These are phyloP conservation scores for Enteromius afrohamiltoni DNA, from an alignment of 2,797 vertebrate genomes.

Conservation along the genomic window DNA sequence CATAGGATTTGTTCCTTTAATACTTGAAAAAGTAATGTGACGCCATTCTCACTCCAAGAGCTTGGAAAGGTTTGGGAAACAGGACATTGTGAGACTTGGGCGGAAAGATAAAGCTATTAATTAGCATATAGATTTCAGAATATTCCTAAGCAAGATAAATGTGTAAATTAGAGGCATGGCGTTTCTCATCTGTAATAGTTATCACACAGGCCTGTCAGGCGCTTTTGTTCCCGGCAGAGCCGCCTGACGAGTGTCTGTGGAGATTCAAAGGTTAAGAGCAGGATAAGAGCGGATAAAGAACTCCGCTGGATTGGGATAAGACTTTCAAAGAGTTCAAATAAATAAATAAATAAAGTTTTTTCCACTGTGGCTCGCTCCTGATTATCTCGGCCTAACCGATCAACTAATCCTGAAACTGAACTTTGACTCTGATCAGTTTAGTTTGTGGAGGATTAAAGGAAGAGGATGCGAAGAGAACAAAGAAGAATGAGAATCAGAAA, in stretches of 20 bases:
- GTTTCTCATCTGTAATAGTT: constrained; percentile 2
- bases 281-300: constrained; percentile 48
- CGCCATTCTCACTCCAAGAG: not conserved
- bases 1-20: not conserved
- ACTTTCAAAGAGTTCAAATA: constrained; percentile 31
- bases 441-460: constrained; percentile 26
- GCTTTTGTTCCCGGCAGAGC: constrained; percentile 31
- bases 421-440: constrained; percentile 27
- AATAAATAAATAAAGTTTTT: not conserved
- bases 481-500: not conserved
- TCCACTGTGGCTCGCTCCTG: not conserved
- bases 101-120: constrained; percentile 34
- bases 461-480: constrained; percentile 16
- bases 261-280: constrained; percentile 47
- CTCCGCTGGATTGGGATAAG: constrained; percentile 31
- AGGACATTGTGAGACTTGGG: constrained; percentile 16
- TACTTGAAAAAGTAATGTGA: not conserved
- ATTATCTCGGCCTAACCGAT: constrained; percentile 30
- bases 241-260: not conserved
- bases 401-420: constrained; percentile 33
- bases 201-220: constrained; percentile 12
- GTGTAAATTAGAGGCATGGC: constrained; percentile 45
- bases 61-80: not conserved
- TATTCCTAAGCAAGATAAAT: constrained; percentile 34
- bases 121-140: constrained; percentile 42